Conservation (phyloP, 2,797 vertebrate species). For the Hydrophis major region DNA sequence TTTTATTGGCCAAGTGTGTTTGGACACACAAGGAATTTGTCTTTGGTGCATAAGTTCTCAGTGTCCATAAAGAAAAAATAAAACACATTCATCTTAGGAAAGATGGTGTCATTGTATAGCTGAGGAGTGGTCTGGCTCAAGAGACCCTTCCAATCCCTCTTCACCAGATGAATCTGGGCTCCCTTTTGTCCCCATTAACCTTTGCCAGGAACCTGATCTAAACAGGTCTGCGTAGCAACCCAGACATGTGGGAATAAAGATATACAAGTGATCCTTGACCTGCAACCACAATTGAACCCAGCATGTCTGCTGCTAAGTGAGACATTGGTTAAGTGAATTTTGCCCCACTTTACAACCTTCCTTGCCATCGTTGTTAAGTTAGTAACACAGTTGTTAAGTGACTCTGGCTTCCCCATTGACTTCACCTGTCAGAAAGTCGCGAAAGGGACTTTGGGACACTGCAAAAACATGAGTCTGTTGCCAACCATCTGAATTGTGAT, state of each 20-base stretch:
- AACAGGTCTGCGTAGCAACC: not conserved
- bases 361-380: not conserved
- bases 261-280: not conserved
- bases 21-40: too few relatives aligned
- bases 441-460: not conserved
- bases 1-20: too few relatives aligned
- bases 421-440: not conserved
- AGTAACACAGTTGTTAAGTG: not conserved
- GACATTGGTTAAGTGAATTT: not conserved
- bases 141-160: not conserved
- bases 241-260: not conserved
- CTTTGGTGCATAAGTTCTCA: too few relatives aligned
- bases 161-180: not conserved
- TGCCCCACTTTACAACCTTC: not conserved
- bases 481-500: not conserved
- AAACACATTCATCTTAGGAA: not conserved
- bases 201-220: not conserved
- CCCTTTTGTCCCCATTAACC: not conserved
- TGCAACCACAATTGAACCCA: not conserved
- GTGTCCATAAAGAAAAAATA: too few relatives aligned
- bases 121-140: not conserved
- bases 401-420: not conserved
- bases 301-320: not conserved
- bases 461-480: not conserved
- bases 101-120: not conserved